phyloP scores from a whole-genome alignment of 2,888 invertebrate genomes.

The Odontomyia ornata region DNA sequence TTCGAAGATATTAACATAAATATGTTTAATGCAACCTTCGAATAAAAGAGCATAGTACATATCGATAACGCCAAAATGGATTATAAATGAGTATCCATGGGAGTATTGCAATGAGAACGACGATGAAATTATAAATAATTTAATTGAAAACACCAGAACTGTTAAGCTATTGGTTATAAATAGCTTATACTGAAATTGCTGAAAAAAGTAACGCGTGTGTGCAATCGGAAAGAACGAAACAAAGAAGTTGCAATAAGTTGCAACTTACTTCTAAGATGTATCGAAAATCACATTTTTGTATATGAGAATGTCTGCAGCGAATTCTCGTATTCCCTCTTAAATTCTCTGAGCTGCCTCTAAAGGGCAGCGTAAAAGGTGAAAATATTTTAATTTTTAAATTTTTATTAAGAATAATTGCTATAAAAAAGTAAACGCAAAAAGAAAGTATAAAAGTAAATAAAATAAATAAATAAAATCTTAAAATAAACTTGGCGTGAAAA shows the following conservation, averaged over 20 bases:
- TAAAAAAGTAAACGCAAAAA: neutral
- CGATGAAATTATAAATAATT: neutral
- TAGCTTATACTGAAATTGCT: neutral
- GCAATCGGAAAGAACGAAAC: neutral
- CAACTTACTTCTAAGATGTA: neutral
- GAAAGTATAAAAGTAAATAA: neutral
- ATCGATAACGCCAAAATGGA: neutral
- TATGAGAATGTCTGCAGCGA: no score
- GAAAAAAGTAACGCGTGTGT: neutral
- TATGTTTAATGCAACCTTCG: constrained; percentile 88
- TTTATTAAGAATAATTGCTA: constrained; percentile 24
- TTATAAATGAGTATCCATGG: neutral
- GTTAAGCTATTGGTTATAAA: neutral
- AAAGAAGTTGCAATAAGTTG: no score
- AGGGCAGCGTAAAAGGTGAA: neutral
- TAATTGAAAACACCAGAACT: neutral
- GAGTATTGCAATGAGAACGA: constrained; percentile 28
- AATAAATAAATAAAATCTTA: neutral
- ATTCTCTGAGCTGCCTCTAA: no score
- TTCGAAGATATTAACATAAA: constrained; percentile 89
- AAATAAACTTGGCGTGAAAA: constrained; percentile 39
- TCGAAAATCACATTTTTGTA: no score
- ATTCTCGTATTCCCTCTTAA: no score
- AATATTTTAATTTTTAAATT: constrained; percentile 35
- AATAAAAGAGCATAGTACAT: constrained; percentile 62